phyloP scores from a whole-genome alignment of 2,113 vertebrate species.

The Bufo gargarizans region DNA sequence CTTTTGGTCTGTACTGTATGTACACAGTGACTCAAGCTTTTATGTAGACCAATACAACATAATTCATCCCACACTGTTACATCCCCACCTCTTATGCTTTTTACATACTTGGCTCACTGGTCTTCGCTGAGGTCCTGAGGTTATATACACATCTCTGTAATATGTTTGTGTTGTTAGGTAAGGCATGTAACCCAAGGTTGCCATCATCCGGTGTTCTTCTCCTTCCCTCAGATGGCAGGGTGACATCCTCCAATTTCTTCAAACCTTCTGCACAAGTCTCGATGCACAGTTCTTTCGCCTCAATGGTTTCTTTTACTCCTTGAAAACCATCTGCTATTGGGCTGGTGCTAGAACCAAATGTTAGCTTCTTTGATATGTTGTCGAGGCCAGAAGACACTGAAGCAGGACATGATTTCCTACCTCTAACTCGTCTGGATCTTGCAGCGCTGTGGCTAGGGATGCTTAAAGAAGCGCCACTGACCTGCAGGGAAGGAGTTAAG shows the following conservation, averaged over 20 bases:
- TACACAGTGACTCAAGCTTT: not conserved
- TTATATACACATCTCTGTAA: not conserved
- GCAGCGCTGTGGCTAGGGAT: constrained; percentile 35
- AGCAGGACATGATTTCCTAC: not conserved
- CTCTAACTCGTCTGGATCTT: constrained; percentile 19
- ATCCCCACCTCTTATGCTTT: not conserved
- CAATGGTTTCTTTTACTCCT: constrained; percentile 45
- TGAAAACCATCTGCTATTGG: constrained; percentile 14
- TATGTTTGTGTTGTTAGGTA: not conserved
- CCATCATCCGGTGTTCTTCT: not conserved
- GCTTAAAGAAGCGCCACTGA: constrained; percentile 53
- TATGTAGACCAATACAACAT: not conserved
- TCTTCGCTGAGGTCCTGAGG: not conserved
- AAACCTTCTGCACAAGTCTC: not conserved
- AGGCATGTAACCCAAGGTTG: no score
- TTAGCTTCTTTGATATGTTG: not conserved
- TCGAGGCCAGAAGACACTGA: not conserved
- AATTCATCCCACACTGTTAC: not conserved
- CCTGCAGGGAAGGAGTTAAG: not conserved
- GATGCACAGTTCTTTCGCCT: not conserved
- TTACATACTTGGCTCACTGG: not conserved
- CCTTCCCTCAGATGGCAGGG: not conserved
- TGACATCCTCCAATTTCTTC: not conserved
- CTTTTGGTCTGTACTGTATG: no score
- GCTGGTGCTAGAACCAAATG: not conserved